Conservation (phyloP, 2,113 vertebrate genomes). For the Orycteropus afer region DNA sequence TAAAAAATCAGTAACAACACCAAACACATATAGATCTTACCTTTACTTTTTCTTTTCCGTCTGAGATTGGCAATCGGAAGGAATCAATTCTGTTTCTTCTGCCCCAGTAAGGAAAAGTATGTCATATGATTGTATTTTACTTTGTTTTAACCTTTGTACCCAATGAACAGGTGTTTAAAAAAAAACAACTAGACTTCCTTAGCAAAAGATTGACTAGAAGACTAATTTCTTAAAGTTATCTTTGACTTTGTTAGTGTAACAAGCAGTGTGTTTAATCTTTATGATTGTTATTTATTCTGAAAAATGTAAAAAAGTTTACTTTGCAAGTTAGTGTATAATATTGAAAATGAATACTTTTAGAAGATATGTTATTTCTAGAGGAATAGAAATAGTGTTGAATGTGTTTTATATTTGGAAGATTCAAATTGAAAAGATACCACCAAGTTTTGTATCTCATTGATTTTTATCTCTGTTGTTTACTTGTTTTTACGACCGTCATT, state of each 20-base stretch:
- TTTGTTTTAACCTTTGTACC: conserved; percentile 88
- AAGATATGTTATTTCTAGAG: not conserved
- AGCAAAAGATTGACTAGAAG: conserved; percentile 90
- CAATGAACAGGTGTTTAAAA: conserved; percentile 74
- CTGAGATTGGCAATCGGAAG: conserved; percentile 26
- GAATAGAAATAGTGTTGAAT: not conserved
- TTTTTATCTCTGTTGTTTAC: conserved; percentile 50
- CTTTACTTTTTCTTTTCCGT: conserved; percentile 78
- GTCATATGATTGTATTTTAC: conserved; percentile 72
- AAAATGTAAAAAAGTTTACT: conserved; percentile 52
- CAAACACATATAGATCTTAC: conserved; percentile 80
- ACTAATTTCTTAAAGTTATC: conserved; percentile 80
- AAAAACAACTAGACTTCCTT: conserved; percentile 77
- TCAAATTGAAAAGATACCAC: conserved; percentile 28
- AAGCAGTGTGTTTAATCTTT: conserved; percentile 71
- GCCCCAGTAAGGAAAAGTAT: conserved; percentile 69
- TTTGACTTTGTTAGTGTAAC: conserved; percentile 75
- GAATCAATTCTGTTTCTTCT: conserved; percentile 68
- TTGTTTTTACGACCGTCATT: conserved; percentile 65
- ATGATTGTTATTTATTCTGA: conserved; percentile 67
- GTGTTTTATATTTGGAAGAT: conserved; percentile 57
- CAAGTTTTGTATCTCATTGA: conserved; percentile 43
- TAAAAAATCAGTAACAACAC: conserved; percentile 12
- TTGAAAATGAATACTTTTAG: conserved; percentile 24
- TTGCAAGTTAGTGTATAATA: conserved; percentile 3